Percentiles rank a stretch among this genome's conserved stretches.
Conservation (phyloP, 2,797 vertebrate species). For the Sphaeramia orbicularis region DNA sequence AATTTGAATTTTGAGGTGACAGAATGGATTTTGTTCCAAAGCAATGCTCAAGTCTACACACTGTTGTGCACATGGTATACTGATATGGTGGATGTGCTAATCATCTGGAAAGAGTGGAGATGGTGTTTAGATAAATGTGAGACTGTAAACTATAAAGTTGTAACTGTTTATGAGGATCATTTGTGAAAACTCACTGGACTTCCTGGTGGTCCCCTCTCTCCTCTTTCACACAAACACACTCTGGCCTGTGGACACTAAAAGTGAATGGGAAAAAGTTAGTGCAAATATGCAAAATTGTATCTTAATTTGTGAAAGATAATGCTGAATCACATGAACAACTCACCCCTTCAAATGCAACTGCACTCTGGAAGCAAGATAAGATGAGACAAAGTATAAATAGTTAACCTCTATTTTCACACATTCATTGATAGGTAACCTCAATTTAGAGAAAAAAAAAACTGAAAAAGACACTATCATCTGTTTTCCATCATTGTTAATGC, state of each 20-base stretch:
- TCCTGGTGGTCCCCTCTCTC: slow-evolving; percentile 85
- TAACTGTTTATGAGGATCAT: neutral
- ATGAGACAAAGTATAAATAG: slow-evolving; percentile 1
- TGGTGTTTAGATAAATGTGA: neutral
- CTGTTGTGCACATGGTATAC: too few species aligned
- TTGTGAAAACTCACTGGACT: slow-evolving; percentile 84
- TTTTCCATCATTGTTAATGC: too few species aligned
- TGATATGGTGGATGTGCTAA: too few species aligned
- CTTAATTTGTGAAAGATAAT: neutral
- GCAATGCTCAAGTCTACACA: too few species aligned
- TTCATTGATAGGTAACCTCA: neutral
- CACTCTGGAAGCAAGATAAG: slow-evolving; percentile 67
- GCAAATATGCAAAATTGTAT: neutral
- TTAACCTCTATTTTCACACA: neutral
- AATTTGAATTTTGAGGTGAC: too few species aligned
- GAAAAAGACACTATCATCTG: too few species aligned
- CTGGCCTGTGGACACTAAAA: slow-evolving; percentile 84
- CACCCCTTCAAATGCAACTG: slow-evolving; percentile 74
- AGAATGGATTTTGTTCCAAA: too few species aligned
- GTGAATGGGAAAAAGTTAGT: slow-evolving; percentile 1
- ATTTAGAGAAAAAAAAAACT: neutral
- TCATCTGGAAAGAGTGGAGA: too few species aligned
- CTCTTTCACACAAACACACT: slow-evolving; percentile 88
- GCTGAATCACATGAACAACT: slow-evolving; percentile 32
- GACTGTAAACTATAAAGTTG: neutral